Percentiles rank a stretch among this genome's conserved stretches.
Evolutionary conservation across 2,888 invertebrate genomes (phyloP).

Genomic region (Polietes domitor): DNA sequence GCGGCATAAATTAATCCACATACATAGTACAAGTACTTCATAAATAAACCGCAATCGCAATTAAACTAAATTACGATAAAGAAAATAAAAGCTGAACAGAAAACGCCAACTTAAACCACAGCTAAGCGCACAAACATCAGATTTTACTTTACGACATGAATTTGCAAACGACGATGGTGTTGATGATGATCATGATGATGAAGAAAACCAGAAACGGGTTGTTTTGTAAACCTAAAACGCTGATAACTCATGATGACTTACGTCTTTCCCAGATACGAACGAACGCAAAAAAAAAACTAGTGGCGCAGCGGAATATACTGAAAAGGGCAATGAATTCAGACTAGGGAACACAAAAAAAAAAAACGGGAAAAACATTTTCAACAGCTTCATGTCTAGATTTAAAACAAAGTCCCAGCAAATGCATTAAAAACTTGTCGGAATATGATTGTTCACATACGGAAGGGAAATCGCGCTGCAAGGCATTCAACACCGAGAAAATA

Average conservation of each 20-base stretch:
- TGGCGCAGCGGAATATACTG: neutral
- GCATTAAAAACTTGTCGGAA: neutral
- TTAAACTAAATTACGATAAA: neutral
- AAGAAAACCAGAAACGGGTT: constrained; percentile 5
- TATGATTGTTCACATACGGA: too few species aligned
- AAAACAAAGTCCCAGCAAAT: too few species aligned
- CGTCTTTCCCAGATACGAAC: neutral
- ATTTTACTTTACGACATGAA: neutral
- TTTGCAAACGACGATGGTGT: too few species aligned
- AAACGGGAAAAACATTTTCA: neutral
- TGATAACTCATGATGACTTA: constrained; percentile 20
- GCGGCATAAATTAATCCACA: too few species aligned
- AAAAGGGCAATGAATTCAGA: constrained; percentile 17
- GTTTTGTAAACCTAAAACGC: neutral
- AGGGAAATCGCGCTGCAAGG: too few species aligned
- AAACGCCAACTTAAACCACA: neutral
- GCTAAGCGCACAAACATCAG: neutral
- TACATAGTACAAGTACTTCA: neutral
- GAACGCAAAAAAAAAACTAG: neutral
- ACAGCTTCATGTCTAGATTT: too few species aligned
- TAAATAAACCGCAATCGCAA: neutral
- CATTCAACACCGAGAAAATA: too few species aligned
- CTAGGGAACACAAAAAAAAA: neutral
- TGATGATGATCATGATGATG: too few species aligned
- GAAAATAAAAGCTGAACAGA: neutral